These are phyloP conservation scores for Carassius carassius DNA, from an alignment of 2,113 vertebrate species.

Conservation along the genomic window DNA sequence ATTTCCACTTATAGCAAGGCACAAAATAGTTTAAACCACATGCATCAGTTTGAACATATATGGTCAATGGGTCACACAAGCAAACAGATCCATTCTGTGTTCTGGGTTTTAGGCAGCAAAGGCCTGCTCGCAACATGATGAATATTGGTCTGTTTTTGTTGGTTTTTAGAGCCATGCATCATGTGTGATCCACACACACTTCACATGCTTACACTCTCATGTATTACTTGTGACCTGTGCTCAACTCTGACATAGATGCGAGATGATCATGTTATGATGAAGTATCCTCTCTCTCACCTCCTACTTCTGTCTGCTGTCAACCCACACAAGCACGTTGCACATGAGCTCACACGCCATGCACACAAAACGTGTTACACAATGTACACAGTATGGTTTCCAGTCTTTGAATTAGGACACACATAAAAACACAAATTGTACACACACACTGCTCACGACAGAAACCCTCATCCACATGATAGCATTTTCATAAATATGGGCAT, in stretches of 20 bases:
- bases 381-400: not conserved
- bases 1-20: not conserved
- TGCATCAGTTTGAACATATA: not conserved
- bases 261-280: conserved; percentile 2
- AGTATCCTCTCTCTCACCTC: not conserved
- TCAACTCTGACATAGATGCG: not conserved
- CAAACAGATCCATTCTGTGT: not conserved
- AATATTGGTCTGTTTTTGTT: not conserved
- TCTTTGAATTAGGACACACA: not conserved
- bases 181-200: not conserved
- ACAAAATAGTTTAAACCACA: not conserved
- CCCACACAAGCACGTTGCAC: conserved; percentile 19
- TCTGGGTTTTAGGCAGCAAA: not conserved
- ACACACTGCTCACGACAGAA: not conserved
- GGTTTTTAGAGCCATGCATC: not conserved
- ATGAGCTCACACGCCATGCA: not conserved
- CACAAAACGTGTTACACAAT: not conserved
- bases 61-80: not conserved
- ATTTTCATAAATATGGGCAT: conserved; percentile 12
- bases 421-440: not conserved
- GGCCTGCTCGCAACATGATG: not conserved
- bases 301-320: conserved; percentile 17
- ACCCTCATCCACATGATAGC: conserved; percentile 17
- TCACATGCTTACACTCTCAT: not conserved
- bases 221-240: not conserved